A percentile compares a stretch with the other conserved stretches of the same genome.
These are phyloP conservation scores for Aegithalos caudatus DNA, from an alignment of 2,113 vertebrate species.

Conservation along the genomic window DNA sequence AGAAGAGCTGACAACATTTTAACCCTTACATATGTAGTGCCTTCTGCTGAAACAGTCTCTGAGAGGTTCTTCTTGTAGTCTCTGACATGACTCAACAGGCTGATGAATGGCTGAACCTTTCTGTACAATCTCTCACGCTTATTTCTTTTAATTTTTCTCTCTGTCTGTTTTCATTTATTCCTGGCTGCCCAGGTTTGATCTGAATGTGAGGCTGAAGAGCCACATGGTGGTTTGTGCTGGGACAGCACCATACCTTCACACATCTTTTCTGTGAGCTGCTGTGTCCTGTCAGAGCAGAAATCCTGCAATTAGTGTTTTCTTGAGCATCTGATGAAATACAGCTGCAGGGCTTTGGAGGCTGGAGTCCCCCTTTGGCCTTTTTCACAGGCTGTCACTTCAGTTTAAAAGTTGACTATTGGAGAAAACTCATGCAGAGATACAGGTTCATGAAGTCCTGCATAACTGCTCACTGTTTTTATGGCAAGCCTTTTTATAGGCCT, in stretches of 20 bases:
- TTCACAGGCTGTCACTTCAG: background rate
- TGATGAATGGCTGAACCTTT: background rate
- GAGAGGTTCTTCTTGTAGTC: background rate
- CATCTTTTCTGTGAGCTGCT: conserved; percentile 63
- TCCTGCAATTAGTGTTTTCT: background rate
- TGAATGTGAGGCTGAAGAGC: conserved; percentile 70
- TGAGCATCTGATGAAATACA: background rate
- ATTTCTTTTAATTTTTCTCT: background rate
- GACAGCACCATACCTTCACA: conserved; percentile 61
- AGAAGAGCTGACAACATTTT: background rate
- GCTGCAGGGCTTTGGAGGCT: background rate
- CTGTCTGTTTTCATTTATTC: background rate
- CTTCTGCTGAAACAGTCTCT: background rate
- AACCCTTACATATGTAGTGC: background rate
- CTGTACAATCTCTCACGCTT: background rate
- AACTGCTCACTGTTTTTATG: background rate
- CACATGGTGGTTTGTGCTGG: conserved; percentile 70
- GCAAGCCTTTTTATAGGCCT: background rate
- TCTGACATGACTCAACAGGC: background rate
- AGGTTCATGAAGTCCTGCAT: background rate
- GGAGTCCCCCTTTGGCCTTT: background rate
- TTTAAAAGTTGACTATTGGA: background rate
- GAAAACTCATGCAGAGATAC: background rate
- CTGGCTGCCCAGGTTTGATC: conserved; percentile 40
- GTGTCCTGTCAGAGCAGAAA: background rate